phyloP scores from a whole-genome alignment of 2,113 vertebrate genomes.

The Microtus richardsoni region DNA sequence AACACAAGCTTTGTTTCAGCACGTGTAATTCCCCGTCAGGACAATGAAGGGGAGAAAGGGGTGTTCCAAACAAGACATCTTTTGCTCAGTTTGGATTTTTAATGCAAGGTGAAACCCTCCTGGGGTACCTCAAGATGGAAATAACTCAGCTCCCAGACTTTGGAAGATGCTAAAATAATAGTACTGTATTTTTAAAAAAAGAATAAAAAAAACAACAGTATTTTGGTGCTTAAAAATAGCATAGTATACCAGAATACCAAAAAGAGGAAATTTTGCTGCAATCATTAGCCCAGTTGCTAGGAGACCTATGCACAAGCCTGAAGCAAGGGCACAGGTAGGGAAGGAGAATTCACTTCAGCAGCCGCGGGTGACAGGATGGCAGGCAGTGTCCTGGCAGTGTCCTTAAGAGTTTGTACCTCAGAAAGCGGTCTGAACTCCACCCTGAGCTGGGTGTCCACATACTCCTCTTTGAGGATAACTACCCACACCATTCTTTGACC shows the following conservation, averaged over 20 bases:
- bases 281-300: constrained; percentile 75
- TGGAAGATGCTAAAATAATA: constrained; percentile 61
- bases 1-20: not conserved
- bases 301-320: constrained; percentile 54
- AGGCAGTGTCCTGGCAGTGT: not conserved
- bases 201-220: constrained; percentile 14
- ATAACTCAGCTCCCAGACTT: constrained; percentile 62
- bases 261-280: constrained; percentile 43
- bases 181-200: constrained; percentile 19
- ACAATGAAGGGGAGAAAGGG: not conserved
- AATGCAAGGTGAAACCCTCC: not conserved
- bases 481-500: not conserved
- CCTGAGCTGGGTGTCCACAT: not conserved
- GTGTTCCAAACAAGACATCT: not conserved
- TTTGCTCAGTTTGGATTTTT: constrained; percentile 54
- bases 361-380: not conserved
- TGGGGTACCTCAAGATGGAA: constrained; percentile 30
- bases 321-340: constrained; percentile 35
- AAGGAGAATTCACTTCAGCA: constrained; percentile 37
- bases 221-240: constrained; percentile 73
- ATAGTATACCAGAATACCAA: constrained; percentile 43
- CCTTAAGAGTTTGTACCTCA: not conserved
- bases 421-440: not conserved
- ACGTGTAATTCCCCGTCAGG: not conserved
- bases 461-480: constrained; percentile 20